Percentiles rank a stretch among this genome's conserved stretches.
Conservation (phyloP, 2,797 vertebrate species). For the Acipenser ruthenus region DNA sequence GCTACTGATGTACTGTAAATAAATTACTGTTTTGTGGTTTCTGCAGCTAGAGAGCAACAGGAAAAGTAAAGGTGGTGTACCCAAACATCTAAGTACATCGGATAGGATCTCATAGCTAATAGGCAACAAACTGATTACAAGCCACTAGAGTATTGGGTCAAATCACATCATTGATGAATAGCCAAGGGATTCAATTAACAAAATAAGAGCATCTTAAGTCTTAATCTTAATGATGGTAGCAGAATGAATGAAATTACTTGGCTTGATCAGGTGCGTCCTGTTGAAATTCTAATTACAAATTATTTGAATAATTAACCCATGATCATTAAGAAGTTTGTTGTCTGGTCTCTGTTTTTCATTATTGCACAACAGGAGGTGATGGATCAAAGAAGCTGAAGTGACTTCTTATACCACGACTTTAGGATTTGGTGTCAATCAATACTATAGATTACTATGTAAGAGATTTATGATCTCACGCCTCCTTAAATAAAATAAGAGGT, state of each 20-base stretch:
- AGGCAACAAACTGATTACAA: slow-evolving; percentile 60
- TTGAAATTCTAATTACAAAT: slow-evolving; percentile 47
- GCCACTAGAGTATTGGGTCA: slow-evolving; percentile 54
- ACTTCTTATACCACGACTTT: background rate
- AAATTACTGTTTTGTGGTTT: no score
- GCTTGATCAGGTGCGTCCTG: slow-evolving; percentile 41
- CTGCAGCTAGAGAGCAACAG: no score
- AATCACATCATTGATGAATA: slow-evolving; percentile 66
- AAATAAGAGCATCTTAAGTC: slow-evolving; percentile 42
- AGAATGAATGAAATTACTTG: slow-evolving; percentile 44
- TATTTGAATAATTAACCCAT: slow-evolving; percentile 40
- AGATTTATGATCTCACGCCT: background rate
- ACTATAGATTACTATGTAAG: background rate
- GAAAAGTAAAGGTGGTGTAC: slow-evolving; percentile 54
- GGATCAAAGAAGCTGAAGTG: slow-evolving; percentile 5
- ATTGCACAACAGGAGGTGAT: background rate
- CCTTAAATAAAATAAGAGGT: slow-evolving; percentile 20
- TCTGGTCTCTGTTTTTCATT: slow-evolving; percentile 7
- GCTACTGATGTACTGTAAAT: no score
- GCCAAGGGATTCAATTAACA: slow-evolving; percentile 68
- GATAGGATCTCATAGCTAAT: slow-evolving; percentile 58
- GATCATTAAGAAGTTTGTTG: slow-evolving; percentile 40
- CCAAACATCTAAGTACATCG: slow-evolving; percentile 58
- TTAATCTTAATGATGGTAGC: slow-evolving; percentile 39
- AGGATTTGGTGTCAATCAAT: slow-evolving; percentile 10